Evolutionary conservation across 2,113 vertebrate genomes (phyloP).

Genomic region (Lontra canadensis): DNA sequence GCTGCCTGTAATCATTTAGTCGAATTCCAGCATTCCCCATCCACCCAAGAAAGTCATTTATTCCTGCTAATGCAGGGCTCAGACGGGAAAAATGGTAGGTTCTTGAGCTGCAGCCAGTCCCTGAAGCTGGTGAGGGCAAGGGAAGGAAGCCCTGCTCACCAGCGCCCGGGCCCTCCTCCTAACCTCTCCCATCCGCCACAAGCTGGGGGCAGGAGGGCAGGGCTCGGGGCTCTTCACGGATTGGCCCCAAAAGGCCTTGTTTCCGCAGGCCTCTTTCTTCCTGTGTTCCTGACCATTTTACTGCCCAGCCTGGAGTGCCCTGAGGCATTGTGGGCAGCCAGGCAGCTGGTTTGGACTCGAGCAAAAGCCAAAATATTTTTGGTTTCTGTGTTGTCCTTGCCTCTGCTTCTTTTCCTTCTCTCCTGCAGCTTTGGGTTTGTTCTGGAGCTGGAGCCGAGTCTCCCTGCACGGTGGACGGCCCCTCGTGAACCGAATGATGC

Average conservation of each 20-base stretch:
- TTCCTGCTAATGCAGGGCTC: neutral
- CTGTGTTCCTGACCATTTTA: neutral
- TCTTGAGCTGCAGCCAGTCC: neutral
- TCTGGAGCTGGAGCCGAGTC: neutral
- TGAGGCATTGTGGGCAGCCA: neutral
- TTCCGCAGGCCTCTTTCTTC: neutral
- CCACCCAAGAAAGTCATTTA: neutral
- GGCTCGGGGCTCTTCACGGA: neutral
- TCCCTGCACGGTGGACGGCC: neutral
- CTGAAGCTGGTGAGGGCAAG: neutral
- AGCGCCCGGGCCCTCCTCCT: fast-evolving
- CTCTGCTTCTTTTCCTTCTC: neutral
- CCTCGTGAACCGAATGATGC: fast-evolving
- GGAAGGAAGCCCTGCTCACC: neutral
- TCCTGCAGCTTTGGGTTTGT: neutral
- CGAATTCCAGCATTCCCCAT: neutral
- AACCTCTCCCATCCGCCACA: neutral
- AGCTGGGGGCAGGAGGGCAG: neutral
- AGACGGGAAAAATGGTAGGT: neutral
- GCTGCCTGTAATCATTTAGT: neutral
- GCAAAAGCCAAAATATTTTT: neutral
- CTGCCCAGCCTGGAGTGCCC: neutral
- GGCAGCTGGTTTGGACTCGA: neutral
- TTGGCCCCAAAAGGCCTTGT: neutral
- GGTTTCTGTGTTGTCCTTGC: neutral